Evolutionary conservation across 2,113 vertebrate species (phyloP).

Genomic region (Serinus canaria): DNA sequence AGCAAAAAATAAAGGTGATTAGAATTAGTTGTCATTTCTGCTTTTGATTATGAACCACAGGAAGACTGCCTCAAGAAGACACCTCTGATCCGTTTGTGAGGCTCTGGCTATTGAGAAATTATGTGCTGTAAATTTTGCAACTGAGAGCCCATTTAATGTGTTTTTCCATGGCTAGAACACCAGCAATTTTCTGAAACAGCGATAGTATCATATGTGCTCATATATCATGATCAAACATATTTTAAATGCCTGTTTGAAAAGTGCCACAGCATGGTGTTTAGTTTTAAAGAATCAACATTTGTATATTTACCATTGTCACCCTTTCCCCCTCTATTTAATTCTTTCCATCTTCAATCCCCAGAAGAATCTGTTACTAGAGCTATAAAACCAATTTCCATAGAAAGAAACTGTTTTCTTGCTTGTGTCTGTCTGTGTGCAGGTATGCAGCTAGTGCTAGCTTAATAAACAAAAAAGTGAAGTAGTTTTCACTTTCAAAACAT

Average conservation of each 20-base stretch:
- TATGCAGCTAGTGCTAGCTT: not conserved
- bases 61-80: constrained; percentile 5
- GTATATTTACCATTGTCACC: not conserved
- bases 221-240: constrained; percentile 20
- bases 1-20: not conserved
- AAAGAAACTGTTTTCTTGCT: not conserved
- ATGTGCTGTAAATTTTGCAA: constrained; percentile 53
- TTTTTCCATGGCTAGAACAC: constrained; percentile 37
- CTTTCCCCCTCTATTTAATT: not conserved
- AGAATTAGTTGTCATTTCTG: constrained; percentile 14
- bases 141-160: constrained; percentile 44
- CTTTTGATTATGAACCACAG: not conserved
- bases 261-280: not conserved
- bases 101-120: constrained; percentile 36
- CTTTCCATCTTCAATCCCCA: not conserved
- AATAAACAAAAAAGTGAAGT: not conserved
- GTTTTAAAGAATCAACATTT: not conserved
- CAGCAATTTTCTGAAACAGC: constrained; percentile 41
- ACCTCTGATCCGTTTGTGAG: not conserved
- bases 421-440: not conserved
- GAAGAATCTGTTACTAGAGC: not conserved
- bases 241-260: constrained; percentile 26
- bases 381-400: not conserved
- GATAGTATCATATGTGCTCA: not conserved
- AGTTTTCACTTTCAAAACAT: not conserved